Evolutionary conservation across 2,113 vertebrate genomes (phyloP), one percentile per base, ranked within the genome.

Genomic region (Boleophthalmus pectinirostris): DNA sequence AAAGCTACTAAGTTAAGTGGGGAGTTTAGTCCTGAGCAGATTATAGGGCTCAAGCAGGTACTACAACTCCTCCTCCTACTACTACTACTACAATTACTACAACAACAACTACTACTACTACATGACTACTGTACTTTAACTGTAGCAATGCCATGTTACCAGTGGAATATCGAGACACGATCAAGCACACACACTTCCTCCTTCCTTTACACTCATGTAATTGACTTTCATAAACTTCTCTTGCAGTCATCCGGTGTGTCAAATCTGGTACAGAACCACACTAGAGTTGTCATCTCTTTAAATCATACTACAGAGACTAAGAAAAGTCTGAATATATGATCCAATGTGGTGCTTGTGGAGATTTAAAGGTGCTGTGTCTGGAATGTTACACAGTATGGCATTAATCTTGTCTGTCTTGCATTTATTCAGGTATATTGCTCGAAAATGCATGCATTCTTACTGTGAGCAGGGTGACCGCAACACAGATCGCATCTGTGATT

Each of bases 201-300:
- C 53, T 56, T 56, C n/a, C 25, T 33, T 24, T 33, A 25, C 58
- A 23, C 24, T 16, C 24, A 61, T 15, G 15, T 18, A 35, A 64
- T 18, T 33, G 29, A 35, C 16, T 16, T 35, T 6, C 60, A 38
- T 14, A 18, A 2, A 29, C 29, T 29, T 35, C 60, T n/a, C 18
- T 20, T 29, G 60, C 60, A 64, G 29, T 23, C 29, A 35, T 33
- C 25, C 60, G 29, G 60, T 35, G 35, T 38, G 10, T 43, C 38
- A 43, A 43, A 43, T 43, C 38, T 43, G 38, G 38, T 43, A 10
- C 38, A 10, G 33, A 75, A 66, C 64, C 23, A 68, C 70, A 70
- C 24, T 3, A 38, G 38, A 53, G 54, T 29, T 74, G 70, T 73
- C 47, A 81, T 70, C 14, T 77, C 15, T 70, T 65, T 33, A 49